Evolutionary conservation across 1,140 invertebrate genomes (phyloP).

Genomic region (Archivesica marissinica): DNA sequence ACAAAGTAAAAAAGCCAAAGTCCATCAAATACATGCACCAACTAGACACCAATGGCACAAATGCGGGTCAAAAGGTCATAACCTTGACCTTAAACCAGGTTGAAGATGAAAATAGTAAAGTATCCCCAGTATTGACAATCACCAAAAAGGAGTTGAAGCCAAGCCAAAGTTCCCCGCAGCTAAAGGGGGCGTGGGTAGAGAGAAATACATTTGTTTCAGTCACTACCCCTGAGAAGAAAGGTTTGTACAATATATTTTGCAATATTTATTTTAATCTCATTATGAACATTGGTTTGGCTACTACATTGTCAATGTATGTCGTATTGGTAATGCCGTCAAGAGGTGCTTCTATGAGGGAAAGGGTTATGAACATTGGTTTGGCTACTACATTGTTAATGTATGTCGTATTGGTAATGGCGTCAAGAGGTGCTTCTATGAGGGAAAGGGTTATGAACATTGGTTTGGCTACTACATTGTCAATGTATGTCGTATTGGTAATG

Average conservation of each 20-base stretch:
- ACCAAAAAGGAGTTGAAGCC: constrained; percentile 32
- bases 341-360: no score
- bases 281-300: no score
- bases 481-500: no score
- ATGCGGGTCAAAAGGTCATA: constrained; percentile 73
- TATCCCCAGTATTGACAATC: constrained; percentile 6
- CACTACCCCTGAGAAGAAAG: constrained; percentile 56
- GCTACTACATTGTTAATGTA: no score
- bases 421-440: no score
- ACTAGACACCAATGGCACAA: constrained; percentile 65
- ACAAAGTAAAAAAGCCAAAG: constrained; percentile 75
- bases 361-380: no score
- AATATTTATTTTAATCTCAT: neutral
- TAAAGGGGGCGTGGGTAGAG: constrained; percentile 67
- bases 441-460: no score
- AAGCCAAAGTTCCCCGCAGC: constrained; percentile 58
- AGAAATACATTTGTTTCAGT: constrained; percentile 47
- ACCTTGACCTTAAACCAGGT: constrained; percentile 71
- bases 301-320: no score
- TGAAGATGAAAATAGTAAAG: neutral
- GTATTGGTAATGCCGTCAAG: no score
- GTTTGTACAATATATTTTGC: neutral
- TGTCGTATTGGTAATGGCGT: no score
- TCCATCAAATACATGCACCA: constrained; percentile 73
- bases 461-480: no score